Conservation (phyloP, 2,888 invertebrate species). For the Drosophila suboccidentalis region DNA sequence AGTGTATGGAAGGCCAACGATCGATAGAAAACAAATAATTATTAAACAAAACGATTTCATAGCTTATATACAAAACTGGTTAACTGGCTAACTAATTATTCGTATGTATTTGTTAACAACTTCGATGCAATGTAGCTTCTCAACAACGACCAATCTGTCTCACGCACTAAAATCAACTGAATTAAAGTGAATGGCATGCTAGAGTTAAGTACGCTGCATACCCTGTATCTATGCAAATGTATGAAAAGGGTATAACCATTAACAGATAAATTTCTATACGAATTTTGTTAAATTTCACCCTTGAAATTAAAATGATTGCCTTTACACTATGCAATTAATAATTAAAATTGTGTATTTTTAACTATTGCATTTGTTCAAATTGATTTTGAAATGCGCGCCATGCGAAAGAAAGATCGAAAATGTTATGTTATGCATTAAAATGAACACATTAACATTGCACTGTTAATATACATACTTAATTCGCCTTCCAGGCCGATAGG, state of each 20-base stretch:
- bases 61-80: constrained; percentile 44
- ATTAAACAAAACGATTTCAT: constrained; percentile 37
- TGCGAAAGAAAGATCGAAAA: too few species aligned
- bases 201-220: constrained; percentile 34
- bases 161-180: constrained; percentile 58
- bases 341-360: too few species aligned
- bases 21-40: constrained; percentile 38
- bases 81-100: constrained; percentile 53
- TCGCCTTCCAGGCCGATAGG: background rate
- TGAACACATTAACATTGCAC: background rate
- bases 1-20: constrained; percentile 50
- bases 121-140: constrained; percentile 19
- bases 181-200: constrained; percentile 35
- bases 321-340: too few species aligned
- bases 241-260: constrained; percentile 3
- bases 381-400: too few species aligned
- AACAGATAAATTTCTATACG: too few species aligned
- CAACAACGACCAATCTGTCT: constrained; percentile 35
- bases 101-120: constrained; percentile 16
- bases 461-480: background rate
- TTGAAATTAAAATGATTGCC: too few species aligned
- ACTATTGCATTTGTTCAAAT: too few species aligned
- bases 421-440: too few species aligned
- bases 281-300: too few species aligned
- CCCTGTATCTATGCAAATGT: constrained; percentile 3